These are phyloP conservation scores for Trichomalopsis sarcophagae DNA, from an alignment of 1,140 invertebrate genomes.

Conservation along the genomic window DNA sequence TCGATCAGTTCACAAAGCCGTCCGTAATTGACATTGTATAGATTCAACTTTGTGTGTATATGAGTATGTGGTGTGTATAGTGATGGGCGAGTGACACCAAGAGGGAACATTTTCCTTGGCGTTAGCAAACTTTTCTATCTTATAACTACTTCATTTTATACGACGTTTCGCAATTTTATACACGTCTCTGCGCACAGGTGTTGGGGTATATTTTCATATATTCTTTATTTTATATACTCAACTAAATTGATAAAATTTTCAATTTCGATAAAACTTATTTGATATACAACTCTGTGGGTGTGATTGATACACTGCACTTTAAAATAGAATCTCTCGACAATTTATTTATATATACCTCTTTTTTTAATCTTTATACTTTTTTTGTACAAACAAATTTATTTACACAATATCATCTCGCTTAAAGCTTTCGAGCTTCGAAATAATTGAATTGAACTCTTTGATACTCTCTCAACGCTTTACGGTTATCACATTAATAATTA, in stretches of 20 bases:
- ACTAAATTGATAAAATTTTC: background rate
- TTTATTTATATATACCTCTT: conserved; percentile 1
- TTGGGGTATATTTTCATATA: background rate
- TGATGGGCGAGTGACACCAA: background rate
- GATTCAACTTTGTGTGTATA: background rate
- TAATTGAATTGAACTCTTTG: too few species aligned
- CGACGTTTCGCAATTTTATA: background rate
- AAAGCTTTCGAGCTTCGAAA: too few species aligned
- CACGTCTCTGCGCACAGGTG: background rate
- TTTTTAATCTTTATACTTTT: background rate
- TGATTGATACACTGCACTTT: background rate
- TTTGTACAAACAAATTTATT: conserved; percentile 48
- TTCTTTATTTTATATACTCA: background rate
- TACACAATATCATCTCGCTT: background rate
- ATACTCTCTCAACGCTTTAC: too few species aligned
- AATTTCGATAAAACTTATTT: conserved; percentile 17
- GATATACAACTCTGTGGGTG: background rate
- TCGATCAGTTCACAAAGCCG: background rate
- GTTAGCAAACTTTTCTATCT: background rate
- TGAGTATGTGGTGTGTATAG: background rate
- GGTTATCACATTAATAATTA: too few species aligned
- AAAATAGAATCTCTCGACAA: conserved; percentile 24
- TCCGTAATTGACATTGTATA: conserved; percentile 15
- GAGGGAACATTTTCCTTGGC: background rate
- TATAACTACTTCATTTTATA: background rate